Conservation (phyloP, 2,113 vertebrate species). For the Petrocephalus microphthalmus region DNA sequence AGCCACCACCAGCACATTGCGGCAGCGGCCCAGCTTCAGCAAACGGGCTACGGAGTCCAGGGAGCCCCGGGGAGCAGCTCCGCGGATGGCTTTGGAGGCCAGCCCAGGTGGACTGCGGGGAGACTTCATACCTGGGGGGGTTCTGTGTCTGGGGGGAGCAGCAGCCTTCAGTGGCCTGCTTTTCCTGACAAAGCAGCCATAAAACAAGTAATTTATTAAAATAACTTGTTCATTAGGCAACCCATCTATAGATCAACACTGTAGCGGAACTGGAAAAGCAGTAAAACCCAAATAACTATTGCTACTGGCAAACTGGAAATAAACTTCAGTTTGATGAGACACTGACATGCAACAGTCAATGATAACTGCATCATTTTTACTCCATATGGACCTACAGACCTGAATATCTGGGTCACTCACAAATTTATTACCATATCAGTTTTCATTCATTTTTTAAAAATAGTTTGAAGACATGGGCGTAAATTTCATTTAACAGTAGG, state of each 20-base stretch:
- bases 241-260: background rate
- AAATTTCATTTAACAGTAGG: too few relatives aligned
- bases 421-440: background rate
- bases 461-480: background rate
- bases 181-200: slow-evolving; percentile 35
- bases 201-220: background rate
- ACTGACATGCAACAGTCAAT: background rate
- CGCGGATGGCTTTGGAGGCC: slow-evolving; percentile 7
- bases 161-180: slow-evolving; percentile 25
- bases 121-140: slow-evolving; percentile 17
- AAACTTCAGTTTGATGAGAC: background rate
- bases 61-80: slow-evolving; percentile 27
- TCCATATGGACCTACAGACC: background rate
- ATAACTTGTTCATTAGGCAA: background rate
- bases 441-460: background rate
- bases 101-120: background rate
- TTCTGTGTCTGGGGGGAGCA: background rate
- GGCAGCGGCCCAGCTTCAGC: slow-evolving; percentile 56
- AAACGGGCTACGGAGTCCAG: slow-evolving; percentile 61
- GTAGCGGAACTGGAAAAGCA: background rate
- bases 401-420: background rate
- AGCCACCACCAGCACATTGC: slow-evolving; percentile 63
- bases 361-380: background rate
- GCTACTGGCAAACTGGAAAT: background rate
- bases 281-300: background rate